Base-by-base conservation (phyloP, 2,797 vertebrate species). In the Gymnoscopelus braueri region DNA sequence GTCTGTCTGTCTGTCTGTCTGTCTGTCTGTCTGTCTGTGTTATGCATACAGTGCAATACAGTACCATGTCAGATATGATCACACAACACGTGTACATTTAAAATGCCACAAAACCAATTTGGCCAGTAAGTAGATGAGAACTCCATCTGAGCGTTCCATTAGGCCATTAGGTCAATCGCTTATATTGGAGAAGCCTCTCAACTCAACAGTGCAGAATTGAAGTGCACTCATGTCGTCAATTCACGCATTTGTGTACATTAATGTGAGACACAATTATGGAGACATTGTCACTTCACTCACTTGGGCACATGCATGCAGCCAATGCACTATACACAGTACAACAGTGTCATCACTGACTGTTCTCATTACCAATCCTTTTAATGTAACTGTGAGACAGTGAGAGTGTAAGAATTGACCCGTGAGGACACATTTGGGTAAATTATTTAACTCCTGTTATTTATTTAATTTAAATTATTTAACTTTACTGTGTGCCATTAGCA, bases 231-330 rank as follows among this genome's bases (percentile, higher is more conserved):
- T 14, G 48, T 23, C 74, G 75, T 75, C 65, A 63, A 77, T 76
- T 80, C 65, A 71, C 3, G 19, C 77, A 51, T 71, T 74, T 74
- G 65, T 83, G 77, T 81, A 65, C 74, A 69, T 74, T 53, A 69
- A 77, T 74, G 63, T 63, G 53, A 59, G 67, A 67, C 54, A 72
- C 63, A 78, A 65, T 65, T 60, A 69, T 35, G 55, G 52, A 60
- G 62, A 67, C 35, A 49, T 67, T 47, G 69, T 63, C 35, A 32
- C 39, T 44, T 44, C 7, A 44, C 5, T 68, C 62, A 58, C 65
- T 58, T 66, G 71, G 63, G 55, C 48, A 49, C 24, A 32, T 74
- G 48, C 60, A 65, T 74, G 48, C 60, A 65, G 44, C 13, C 71
- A 5, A 32, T 5, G 26, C 8, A n/a, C 62, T 39, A 29, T 39